These are phyloP conservation scores for Aurelia aurita DNA, from an alignment of 30 jellyfish, hydroid and myxozoan species.

Conservation along the genomic window DNA sequence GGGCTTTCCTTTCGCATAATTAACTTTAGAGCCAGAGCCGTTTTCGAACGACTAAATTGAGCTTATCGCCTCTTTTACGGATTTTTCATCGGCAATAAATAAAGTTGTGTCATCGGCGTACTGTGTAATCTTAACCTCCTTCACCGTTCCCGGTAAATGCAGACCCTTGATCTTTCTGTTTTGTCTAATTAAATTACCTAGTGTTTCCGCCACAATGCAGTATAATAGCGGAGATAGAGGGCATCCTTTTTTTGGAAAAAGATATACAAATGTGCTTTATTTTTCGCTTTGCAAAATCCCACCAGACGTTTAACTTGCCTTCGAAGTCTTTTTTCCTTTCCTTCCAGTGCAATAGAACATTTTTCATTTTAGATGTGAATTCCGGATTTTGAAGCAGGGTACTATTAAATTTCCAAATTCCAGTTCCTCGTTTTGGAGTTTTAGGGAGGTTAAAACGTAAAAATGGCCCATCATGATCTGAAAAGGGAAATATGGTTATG, in stretches of 20 bases:
- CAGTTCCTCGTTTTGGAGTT: constrained; percentile 13
- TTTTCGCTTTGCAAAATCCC: constrained; percentile 15
- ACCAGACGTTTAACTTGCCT: constrained; percentile 5
- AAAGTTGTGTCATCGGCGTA: constrained; percentile 61
- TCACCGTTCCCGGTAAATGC: constrained; percentile 18
- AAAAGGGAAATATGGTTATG: constrained; percentile 14
- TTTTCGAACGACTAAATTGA: not conserved
- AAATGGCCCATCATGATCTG: constrained; percentile 33
- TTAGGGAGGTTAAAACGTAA: not conserved
- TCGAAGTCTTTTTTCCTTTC: not conserved
- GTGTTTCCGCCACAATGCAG: constrained; percentile 12
- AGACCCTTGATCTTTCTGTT: constrained; percentile 15
- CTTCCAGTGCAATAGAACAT: too few species aligned
- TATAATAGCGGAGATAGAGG: constrained; percentile 57
- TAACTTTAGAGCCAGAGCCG: constrained; percentile 33
- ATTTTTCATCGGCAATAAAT: too few species aligned
- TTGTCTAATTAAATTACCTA: not conserved
- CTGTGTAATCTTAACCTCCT: constrained; percentile 5
- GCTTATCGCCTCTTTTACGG: constrained; percentile 3
- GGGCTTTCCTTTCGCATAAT: not conserved
- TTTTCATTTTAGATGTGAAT: constrained; percentile 3
- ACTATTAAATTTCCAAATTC: constrained; percentile 37
- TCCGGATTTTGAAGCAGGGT: not conserved
- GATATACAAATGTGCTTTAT: constrained; percentile 5
- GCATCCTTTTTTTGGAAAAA: constrained; percentile 41